A percentile compares a stretch with the other conserved stretches of the same genome.
Conservation (phyloP, 1,140 invertebrate genomes). For the Euwallacea similis region DNA sequence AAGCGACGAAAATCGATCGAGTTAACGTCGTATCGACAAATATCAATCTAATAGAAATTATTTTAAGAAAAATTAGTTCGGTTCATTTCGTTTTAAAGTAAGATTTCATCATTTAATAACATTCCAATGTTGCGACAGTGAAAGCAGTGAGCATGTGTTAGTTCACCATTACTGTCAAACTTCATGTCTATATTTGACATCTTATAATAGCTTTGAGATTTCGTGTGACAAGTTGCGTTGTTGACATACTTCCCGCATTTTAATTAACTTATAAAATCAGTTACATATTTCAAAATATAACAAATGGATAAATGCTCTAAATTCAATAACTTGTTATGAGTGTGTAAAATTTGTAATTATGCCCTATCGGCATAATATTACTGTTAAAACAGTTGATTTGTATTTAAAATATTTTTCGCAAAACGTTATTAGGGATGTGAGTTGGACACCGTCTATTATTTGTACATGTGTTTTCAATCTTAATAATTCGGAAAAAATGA, state of each 20-base stretch:
- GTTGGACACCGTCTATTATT: not conserved
- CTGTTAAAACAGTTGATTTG: not conserved
- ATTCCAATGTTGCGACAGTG: no score
- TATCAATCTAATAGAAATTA: no score
- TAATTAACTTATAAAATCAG: not conserved
- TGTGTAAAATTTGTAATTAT: constrained; percentile 3
- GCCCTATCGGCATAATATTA: not conserved
- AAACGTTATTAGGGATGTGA: constrained; percentile 7
- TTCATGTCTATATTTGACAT: no score
- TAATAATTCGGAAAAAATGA: not conserved
- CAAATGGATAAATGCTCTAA: not conserved
- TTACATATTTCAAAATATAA: not conserved
- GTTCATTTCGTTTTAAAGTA: no score
- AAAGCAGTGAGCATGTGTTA: no score
- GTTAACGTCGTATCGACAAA: no score
- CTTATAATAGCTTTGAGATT: no score
- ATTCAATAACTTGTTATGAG: not conserved
- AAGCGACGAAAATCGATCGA: no score
- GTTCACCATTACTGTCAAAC: no score
- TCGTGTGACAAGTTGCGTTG: no score
- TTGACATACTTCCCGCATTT: not conserved
- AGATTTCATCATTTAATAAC: no score
- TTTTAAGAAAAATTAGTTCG: no score
- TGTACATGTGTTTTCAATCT: not conserved
- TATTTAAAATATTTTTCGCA: not conserved